These are phyloP conservation scores for Pelodiscus sinensis DNA, from an alignment of 2,113 vertebrate genomes.

Conservation along the genomic window DNA sequence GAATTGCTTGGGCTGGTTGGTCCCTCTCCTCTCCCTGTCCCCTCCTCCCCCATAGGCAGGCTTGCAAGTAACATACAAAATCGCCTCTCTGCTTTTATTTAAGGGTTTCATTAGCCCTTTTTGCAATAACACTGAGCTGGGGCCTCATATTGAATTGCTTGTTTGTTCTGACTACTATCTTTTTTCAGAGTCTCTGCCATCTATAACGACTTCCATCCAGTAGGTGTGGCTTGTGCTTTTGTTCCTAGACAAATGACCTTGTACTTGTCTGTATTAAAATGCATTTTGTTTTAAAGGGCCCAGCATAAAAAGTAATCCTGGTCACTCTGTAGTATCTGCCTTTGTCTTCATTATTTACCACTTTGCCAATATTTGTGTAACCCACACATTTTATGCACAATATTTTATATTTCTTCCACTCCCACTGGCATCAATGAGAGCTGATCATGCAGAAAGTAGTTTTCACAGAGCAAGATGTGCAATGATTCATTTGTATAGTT, in stretches of 20 bases:
- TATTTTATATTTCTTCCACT: constrained; percentile 19
- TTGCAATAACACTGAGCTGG: neutral
- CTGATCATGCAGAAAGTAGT: constrained; percentile 30
- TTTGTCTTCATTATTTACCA: neutral
- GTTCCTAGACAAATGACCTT: neutral
- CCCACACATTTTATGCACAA: constrained; percentile 6
- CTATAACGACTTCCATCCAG: accelerated
- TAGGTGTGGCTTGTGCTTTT: neutral
- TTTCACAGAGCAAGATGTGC: neutral
- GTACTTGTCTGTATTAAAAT: neutral
- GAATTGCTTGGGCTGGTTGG: too few relatives aligned
- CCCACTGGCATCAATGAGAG: constrained; percentile 2
- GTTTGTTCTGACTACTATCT: neutral
- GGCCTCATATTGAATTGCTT: neutral
- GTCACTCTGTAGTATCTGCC: neutral
- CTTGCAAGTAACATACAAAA: neutral
- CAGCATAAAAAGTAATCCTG: constrained; percentile 14
- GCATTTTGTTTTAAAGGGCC: neutral
- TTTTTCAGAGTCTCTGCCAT: neutral
- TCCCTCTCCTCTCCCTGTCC: too few relatives aligned
- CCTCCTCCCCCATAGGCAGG: too few relatives aligned
- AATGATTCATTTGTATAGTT: constrained; percentile 32
- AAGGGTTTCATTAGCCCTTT: neutral
- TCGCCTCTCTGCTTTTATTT: neutral
- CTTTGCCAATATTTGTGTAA: neutral